Conservation (phyloP, 2,888 invertebrate genomes). For the Euzetes globulus region DNA sequence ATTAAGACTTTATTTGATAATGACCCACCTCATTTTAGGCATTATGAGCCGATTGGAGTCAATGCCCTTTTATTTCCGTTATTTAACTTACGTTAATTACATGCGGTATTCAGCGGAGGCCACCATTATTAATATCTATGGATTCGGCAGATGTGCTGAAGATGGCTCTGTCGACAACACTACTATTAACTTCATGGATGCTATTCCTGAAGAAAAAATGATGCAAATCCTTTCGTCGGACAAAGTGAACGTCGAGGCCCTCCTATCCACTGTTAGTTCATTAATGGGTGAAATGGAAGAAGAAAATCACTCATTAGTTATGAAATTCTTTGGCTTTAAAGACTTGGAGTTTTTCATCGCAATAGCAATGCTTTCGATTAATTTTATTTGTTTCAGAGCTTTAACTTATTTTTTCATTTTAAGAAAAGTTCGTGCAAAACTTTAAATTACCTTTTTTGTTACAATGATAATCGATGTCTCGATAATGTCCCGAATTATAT, state of each 20-base stretch:
- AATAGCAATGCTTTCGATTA: not conserved
- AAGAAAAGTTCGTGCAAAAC: constrained; percentile 46
- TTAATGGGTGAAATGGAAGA: not conserved
- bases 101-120: not conserved
- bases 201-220: not conserved
- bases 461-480: too few relatives aligned
- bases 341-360: not conserved
- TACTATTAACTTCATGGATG: not conserved
- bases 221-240: not conserved
- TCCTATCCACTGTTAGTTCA: not conserved
- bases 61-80: not conserved
- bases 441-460: too few relatives aligned
- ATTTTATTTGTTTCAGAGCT: not conserved
- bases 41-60: not conserved
- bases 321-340: not conserved
- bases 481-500: too few relatives aligned
- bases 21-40: not conserved
- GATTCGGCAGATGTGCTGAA: not conserved
- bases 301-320: not conserved
- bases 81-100: not conserved
- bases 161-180: not conserved
- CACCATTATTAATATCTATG: not conserved
- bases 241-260: not conserved
- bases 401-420: not conserved
- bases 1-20: too few relatives aligned